Evolutionary conservation across 2,113 vertebrate species (phyloP).

Genomic region (Carlito syrichta): DNA sequence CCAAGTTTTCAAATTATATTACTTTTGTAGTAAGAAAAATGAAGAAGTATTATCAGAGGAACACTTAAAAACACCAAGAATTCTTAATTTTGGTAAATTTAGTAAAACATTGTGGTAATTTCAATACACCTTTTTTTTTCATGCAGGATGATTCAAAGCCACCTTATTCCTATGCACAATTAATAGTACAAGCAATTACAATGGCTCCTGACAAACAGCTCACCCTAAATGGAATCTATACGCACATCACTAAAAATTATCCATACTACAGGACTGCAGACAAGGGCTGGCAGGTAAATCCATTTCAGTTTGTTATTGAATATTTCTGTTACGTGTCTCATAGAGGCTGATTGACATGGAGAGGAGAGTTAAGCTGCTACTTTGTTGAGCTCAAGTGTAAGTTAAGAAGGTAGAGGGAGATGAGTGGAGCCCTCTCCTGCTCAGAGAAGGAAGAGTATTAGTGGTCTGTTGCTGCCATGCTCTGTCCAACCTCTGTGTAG

Average conservation of each 20-base stretch:
- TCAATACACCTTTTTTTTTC: not conserved
- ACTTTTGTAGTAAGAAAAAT: not conserved
- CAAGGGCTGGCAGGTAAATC: slow-evolving; percentile 97
- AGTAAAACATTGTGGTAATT: not conserved
- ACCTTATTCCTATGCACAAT: slow-evolving; percentile 96
- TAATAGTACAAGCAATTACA: slow-evolving; percentile 97
- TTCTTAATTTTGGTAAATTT: not conserved
- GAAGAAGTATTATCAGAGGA: not conserved
- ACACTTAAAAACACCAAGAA: not conserved
- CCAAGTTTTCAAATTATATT: not conserved
- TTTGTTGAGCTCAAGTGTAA: accelerated
- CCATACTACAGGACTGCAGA: slow-evolving; percentile 98
- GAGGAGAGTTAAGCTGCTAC: not conserved
- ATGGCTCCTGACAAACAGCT: slow-evolving; percentile 97
- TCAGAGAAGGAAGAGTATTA: not conserved
- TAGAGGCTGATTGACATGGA: not conserved
- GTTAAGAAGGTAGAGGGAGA: not conserved
- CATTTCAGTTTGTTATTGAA: not conserved
- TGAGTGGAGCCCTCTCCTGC: not conserved
- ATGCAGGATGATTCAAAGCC: slow-evolving; percentile 95
- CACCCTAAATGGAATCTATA: slow-evolving; percentile 97
- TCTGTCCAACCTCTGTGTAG: not conserved
- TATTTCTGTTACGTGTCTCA: not conserved
- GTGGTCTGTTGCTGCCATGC: not conserved
- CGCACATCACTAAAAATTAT: slow-evolving; percentile 98